A percentile compares a stretch with the other conserved stretches of the same genome.
Evolutionary conservation across 2,113 vertebrate species (phyloP).

Genomic region (Tyrannus savana): DNA sequence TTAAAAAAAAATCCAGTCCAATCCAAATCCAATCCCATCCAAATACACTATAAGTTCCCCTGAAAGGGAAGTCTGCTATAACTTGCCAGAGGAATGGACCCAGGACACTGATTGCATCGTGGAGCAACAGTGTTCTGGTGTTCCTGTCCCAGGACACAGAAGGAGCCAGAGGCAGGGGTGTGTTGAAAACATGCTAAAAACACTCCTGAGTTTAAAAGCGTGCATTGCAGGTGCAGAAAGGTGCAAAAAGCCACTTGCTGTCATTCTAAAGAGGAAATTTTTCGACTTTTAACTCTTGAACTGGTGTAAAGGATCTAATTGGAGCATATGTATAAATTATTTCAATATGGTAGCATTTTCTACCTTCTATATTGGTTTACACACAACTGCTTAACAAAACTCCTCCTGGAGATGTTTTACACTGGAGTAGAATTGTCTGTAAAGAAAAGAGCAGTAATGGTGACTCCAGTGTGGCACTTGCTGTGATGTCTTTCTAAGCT

Average conservation of each 20-base stretch:
- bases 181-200: not conserved
- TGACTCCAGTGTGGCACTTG: not conserved
- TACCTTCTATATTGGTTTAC: not conserved
- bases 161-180: not conserved
- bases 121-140: not conserved
- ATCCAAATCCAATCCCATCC: not conserved
- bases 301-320: not conserved
- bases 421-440: not conserved
- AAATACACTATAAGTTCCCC: fast-evolving
- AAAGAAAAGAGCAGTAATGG: not conserved
- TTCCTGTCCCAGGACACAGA: not conserved
- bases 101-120: not conserved
- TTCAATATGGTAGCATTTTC: not conserved
- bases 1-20: not conserved
- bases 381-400: not conserved
- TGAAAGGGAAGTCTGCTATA: not conserved
- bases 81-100: not conserved
- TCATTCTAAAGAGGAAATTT: not conserved
- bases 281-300: not conserved
- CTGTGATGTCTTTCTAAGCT: not conserved
- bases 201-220: not conserved
- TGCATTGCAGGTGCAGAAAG: not conserved
- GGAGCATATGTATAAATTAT: not conserved
- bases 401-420: not conserved
- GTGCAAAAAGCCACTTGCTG: not conserved